Percentiles rank a stretch among this genome's conserved stretches.
phyloP scores from a whole-genome alignment of 2,888 invertebrate species.

The Lasioglossum lativentre region DNA sequence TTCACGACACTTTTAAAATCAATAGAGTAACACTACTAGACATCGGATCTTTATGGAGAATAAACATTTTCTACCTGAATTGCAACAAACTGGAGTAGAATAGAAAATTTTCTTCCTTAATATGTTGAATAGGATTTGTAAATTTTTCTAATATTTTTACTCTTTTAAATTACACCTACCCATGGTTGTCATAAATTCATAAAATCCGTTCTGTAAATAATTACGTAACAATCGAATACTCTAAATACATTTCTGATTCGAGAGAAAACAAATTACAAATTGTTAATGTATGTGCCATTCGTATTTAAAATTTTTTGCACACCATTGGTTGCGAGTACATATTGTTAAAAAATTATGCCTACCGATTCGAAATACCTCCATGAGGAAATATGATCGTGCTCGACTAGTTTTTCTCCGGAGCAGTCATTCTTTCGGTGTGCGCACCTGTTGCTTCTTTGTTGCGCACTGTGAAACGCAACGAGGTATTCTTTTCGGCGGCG shows the following conservation, averaged over 20 bases:
- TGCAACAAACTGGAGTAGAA: too few species aligned
- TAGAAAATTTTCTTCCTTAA: too few species aligned
- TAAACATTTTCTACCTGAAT: too few species aligned
- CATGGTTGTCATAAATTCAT: too few species aligned
- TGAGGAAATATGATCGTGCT: constrained; percentile 26
- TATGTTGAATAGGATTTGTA: too few species aligned
- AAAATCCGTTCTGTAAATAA: too few species aligned
- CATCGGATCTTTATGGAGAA: too few species aligned
- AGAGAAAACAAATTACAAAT: background rate
- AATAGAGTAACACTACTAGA: too few species aligned
- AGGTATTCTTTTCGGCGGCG: constrained; percentile 67
- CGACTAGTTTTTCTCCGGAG: constrained; percentile 52
- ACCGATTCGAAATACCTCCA: background rate
- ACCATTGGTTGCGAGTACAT: background rate
- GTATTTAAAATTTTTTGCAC: background rate
- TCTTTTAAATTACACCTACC: too few species aligned
- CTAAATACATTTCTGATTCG: background rate
- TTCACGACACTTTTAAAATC: too few species aligned
- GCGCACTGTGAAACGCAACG: constrained; percentile 65
- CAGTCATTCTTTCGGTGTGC: constrained; percentile 50
- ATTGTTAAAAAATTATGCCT: constrained; percentile 9
- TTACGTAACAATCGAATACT: too few species aligned
- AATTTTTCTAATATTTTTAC: too few species aligned
- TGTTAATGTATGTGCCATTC: background rate
- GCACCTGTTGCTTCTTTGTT: constrained; percentile 75